Evolutionary conservation across 2,888 invertebrate species (phyloP).

Genomic region (Drosophila testacea): DNA sequence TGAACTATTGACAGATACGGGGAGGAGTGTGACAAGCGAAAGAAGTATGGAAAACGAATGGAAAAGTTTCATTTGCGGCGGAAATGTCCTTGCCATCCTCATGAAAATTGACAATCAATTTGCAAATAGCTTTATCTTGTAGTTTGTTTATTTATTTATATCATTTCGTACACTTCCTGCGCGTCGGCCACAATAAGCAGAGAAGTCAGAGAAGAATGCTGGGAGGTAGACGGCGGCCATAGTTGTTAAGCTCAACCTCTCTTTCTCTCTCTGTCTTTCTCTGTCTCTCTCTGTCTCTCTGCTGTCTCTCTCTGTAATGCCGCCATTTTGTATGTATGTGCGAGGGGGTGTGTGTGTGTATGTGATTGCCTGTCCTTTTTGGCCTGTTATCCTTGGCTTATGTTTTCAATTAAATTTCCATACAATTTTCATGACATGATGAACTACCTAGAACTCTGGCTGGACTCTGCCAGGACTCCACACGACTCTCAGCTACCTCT

Average conservation of each 20-base stretch:
- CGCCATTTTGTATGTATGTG: conserved; percentile 59
- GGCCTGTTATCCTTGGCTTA: conserved; percentile 82
- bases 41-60: conserved; percentile 19
- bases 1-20: conserved; percentile 61
- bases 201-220: conserved; percentile 48
- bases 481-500: conserved; percentile 55
- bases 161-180: conserved; percentile 79
- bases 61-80: conserved; percentile 66
- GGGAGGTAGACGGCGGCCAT: conserved; percentile 51
- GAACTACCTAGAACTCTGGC: conserved; percentile 76
- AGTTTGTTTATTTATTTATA: conserved; percentile 82
- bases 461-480: conserved; percentile 55
- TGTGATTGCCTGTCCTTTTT: conserved; percentile 68
- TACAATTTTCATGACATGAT: conserved; percentile 83
- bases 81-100: conserved; percentile 65
- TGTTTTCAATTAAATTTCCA: conserved; percentile 84
- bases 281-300: conserved; percentile 11
- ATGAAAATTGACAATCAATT: conserved; percentile 82
- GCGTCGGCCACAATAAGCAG: conserved; percentile 60
- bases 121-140: conserved; percentile 82
- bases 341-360: conserved; percentile 42
- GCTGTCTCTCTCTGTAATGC: conserved; percentile 28
- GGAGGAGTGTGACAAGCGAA: neutral
- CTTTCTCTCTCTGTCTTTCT: conserved; percentile 2
- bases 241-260: conserved; percentile 57